phyloP scores from a whole-genome alignment of 1,140 invertebrate species.

The Teleopsis dalmanni region DNA sequence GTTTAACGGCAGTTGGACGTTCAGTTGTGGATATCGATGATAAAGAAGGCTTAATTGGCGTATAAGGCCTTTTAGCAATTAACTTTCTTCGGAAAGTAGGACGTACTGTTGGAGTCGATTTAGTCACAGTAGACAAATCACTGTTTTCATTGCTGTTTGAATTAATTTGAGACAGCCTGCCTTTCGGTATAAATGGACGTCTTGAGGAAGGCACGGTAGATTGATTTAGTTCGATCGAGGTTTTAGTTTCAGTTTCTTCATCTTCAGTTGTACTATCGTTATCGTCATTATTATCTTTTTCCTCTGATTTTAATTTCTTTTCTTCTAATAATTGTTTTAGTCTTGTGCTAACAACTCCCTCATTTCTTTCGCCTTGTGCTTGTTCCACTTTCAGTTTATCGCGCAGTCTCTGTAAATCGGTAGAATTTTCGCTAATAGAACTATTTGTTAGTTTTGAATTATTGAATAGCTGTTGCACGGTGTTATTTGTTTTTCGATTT shows the following conservation, averaged over 20 bases:
- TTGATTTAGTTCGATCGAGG: neutral
- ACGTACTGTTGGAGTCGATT: constrained; percentile 7
- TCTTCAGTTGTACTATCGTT: neutral
- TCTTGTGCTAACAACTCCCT: constrained; percentile 27
- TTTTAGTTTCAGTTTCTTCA: neutral
- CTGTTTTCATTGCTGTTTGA: neutral
- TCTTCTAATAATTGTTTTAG: constrained; percentile 24
- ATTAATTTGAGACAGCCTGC: neutral
- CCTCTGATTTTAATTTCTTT: no score
- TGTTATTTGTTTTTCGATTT: neutral
- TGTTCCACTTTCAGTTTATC: constrained; percentile 31
- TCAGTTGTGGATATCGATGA: constrained; percentile 11
- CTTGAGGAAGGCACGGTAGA: no score
- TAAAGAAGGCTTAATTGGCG: constrained; percentile 1
- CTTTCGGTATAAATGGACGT: constrained; percentile 1
- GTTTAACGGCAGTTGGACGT: constrained; percentile 12
- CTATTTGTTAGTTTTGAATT: neutral
- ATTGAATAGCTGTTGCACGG: no score
- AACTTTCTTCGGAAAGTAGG: constrained; percentile 33
- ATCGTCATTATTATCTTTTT: neutral
- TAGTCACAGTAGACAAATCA: neutral
- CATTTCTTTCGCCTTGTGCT: constrained; percentile 19
- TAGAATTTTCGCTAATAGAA: neutral
- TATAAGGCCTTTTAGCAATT: constrained; percentile 27
- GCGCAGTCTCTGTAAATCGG: constrained; percentile 20